Base-by-base conservation (phyloP, 1,140 invertebrate genomes). In the Himalopsyche phryganea region DNA sequence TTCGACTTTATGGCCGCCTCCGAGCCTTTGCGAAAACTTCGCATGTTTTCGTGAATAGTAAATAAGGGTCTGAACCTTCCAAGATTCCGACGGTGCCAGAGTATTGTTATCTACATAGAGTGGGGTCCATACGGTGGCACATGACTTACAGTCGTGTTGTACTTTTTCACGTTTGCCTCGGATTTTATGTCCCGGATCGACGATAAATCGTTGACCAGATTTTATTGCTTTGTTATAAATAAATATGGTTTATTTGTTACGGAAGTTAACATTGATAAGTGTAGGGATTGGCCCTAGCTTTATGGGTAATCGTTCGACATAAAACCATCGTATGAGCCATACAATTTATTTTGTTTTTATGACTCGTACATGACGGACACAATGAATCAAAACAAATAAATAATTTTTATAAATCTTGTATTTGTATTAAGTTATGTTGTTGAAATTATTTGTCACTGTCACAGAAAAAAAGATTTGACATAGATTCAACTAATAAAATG, bases 41-140 rank as follows among this genome's bases (percentile, higher is more conserved):
- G 47, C 48, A 51, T 49, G 48, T 61, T 62, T 62, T 58, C 42
- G 55, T 62, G 55, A 58, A 58, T 55, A 62, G 60, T 58, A 62
- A 62, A 62, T 54, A 58, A 58, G 41, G 50, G 28, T 11, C 15
- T 10, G 48, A 45, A 41, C 13, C 42, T 28, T 10, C 40, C n/a
- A 46, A 45, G 32, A 14, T 18, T 28, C 14, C 3, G 38, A 10
- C 18, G 23, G 44, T 13, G 41, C 17, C 17, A 14, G 23, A 5
- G 23, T 28, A 28, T 28, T 9, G 23, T 28, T 3, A 5, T 5
- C 9, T 28, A 9, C 18, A 14, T 32, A n/a, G n/a, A n/a, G 32
- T 19, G 35, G 50, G 17, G 10, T 11, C 51, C 41, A 15, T 15
- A 19, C 51, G 44, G 46, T n/a, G 9, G 32, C 35, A 57, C 54